Evolutionary conservation across 2,113 vertebrate genomes (phyloP).

Genomic region (Osmerus mordax): DNA sequence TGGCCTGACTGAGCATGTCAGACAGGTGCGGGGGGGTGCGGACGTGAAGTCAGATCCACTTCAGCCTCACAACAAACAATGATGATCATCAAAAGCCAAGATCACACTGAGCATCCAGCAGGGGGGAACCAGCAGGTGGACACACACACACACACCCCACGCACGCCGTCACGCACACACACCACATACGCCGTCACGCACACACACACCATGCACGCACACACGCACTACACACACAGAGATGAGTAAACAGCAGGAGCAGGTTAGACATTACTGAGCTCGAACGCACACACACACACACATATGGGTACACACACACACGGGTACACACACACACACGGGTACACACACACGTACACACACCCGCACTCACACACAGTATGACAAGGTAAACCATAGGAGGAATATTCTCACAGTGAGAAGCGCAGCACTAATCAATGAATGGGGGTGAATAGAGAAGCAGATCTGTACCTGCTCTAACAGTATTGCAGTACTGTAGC

Average conservation of each 20-base stretch:
- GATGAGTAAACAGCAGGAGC: not conserved
- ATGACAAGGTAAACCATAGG: no score
- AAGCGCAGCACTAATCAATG: no score
- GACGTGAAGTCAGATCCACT: not conserved
- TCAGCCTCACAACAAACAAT: constrained; percentile 7
- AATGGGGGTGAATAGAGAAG: no score
- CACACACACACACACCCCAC: constrained; percentile 2
- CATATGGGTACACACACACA: not conserved
- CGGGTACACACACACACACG: constrained; percentile 2
- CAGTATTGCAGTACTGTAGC: no score
- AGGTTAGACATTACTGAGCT: not conserved
- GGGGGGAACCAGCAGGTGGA: constrained; percentile 8
- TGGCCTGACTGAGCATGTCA: no score
- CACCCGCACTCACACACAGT: not conserved
- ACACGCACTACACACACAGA: not conserved
- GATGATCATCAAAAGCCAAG: constrained; percentile 1
- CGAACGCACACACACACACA: constrained; percentile 9
- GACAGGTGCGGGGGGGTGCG: not conserved
- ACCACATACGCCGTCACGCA: no score
- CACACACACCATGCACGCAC: not conserved
- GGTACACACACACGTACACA: not conserved
- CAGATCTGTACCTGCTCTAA: no score
- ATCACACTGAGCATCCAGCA: constrained; percentile 5
- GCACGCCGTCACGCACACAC: not conserved
- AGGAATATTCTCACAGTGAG: no score